A percentile compares a stretch with the other conserved stretches of the same genome.
These are phyloP conservation scores for Notarius quadriscutis DNA, from an alignment of 2,113 vertebrate species.

Conservation along the genomic window DNA sequence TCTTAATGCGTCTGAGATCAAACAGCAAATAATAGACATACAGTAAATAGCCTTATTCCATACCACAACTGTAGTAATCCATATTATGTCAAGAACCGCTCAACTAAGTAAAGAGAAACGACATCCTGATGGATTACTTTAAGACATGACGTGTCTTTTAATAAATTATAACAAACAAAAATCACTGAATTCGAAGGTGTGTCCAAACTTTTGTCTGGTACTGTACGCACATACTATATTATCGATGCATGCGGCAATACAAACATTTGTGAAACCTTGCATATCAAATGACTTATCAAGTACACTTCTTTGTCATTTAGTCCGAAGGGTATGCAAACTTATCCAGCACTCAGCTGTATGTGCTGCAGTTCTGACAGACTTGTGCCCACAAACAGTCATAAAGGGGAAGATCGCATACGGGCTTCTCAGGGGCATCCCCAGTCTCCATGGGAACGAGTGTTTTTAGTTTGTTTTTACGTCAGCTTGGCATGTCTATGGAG, in stretches of 20 bases:
- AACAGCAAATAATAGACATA: too few relatives aligned
- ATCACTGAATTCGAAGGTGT: too few relatives aligned
- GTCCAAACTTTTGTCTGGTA: too few relatives aligned
- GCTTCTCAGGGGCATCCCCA: conserved; percentile 10
- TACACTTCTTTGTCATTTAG: not conserved
- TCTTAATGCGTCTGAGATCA: too few relatives aligned
- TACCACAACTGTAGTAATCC: too few relatives aligned
- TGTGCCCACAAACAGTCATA: not conserved
- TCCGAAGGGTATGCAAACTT: not conserved
- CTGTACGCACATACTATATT: not conserved
- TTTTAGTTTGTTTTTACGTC: conserved; percentile 14
- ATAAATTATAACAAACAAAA: too few relatives aligned
- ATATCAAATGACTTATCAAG: not conserved
- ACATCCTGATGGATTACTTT: too few relatives aligned
- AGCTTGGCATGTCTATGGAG: not conserved
- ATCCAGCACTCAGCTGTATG: not conserved
- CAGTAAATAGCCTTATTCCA: too few relatives aligned
- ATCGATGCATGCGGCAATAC: not conserved
- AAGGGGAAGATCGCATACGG: conserved; percentile 6
- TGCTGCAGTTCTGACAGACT: not conserved
- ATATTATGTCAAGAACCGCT: too few relatives aligned
- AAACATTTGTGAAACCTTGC: not conserved
- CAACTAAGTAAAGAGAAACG: too few relatives aligned
- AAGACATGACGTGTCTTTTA: too few relatives aligned
- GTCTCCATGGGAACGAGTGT: conserved; percentile 18